Evolutionary conservation across 2,797 vertebrate genomes (phyloP).

Genomic region (Coreius guichenoti): DNA sequence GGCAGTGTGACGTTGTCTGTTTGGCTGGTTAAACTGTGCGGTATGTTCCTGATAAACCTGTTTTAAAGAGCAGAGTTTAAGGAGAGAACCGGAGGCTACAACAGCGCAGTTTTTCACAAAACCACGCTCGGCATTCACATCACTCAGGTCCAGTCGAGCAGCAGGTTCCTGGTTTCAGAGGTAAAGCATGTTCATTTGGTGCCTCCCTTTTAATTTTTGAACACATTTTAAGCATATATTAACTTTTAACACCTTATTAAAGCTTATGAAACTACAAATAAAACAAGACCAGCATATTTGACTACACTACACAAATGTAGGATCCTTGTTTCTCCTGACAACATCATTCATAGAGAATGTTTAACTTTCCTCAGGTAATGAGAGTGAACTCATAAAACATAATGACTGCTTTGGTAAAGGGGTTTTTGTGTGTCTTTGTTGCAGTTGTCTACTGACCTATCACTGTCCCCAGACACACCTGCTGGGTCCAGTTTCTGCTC

Average conservation of each 20-base stretch:
- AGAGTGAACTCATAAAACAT: slow-evolving; percentile 24
- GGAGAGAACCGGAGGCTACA: background rate
- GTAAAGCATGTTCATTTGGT: background rate
- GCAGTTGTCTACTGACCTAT: background rate
- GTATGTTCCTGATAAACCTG: slow-evolving; percentile 50
- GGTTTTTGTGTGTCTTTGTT: slow-evolving; percentile 33
- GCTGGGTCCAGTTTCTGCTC: slow-evolving; percentile 3
- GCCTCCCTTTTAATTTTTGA: background rate
- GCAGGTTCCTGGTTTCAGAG: background rate
- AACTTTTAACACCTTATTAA: background rate
- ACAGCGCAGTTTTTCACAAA: background rate
- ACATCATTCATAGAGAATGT: slow-evolving; percentile 20
- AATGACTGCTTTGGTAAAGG: background rate
- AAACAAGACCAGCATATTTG: slow-evolving; percentile 19
- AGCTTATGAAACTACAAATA: slow-evolving; percentile 6
- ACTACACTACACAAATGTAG: background rate
- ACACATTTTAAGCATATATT: background rate
- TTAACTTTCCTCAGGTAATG: slow-evolving; percentile 27
- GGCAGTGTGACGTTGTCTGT: background rate
- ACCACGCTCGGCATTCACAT: background rate
- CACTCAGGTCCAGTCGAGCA: background rate
- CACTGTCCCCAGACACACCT: slow-evolving; percentile 10
- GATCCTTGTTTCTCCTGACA: background rate
- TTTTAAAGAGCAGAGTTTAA: slow-evolving; percentile 27
- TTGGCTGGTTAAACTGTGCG: slow-evolving; percentile 1